A percentile compares a stretch with the other conserved stretches of the same genome.
These are phyloP conservation scores for Crepidodera aurea DNA, from an alignment of 2,888 invertebrate species.

Conservation along the genomic window DNA sequence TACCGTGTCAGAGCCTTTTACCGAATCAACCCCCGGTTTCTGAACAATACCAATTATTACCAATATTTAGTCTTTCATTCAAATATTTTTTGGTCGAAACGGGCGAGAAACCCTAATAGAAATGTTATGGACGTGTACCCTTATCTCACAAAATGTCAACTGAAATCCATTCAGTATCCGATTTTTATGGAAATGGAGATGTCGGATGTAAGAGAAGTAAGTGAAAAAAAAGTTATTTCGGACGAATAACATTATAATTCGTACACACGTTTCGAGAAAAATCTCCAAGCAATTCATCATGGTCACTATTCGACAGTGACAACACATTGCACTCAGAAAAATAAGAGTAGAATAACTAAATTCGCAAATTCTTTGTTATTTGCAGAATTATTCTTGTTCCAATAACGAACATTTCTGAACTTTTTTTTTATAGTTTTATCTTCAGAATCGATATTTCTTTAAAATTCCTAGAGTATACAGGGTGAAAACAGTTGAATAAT, in stretches of 20 bases:
- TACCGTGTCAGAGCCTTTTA: conserved; percentile 51
- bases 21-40: conserved; percentile 53
- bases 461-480: no score
- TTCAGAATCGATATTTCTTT: no score
- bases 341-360: neutral
- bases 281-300: conserved; percentile 19
- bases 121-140: conserved; percentile 37
- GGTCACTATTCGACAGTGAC: conserved; percentile 13
- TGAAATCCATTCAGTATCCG: conserved; percentile 19
- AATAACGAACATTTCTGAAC: no score
- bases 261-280: conserved; percentile 18
- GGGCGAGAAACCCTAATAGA: conserved; percentile 36
- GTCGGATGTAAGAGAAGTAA: conserved; percentile 15
- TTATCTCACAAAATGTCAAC: conserved; percentile 31
- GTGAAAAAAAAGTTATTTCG: conserved; percentile 24
- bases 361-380: neutral
- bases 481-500: no score
- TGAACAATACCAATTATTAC: conserved; percentile 53
- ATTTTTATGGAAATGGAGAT: conserved; percentile 30
- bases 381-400: neutral
- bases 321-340: conserved; percentile 12
- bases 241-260: conserved; percentile 19
- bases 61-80: conserved; percentile 50
- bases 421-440: no score
- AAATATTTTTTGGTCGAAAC: conserved; percentile 36